phyloP scores from a whole-genome alignment of 2,113 vertebrate genomes.

The Anhinga anhinga region DNA sequence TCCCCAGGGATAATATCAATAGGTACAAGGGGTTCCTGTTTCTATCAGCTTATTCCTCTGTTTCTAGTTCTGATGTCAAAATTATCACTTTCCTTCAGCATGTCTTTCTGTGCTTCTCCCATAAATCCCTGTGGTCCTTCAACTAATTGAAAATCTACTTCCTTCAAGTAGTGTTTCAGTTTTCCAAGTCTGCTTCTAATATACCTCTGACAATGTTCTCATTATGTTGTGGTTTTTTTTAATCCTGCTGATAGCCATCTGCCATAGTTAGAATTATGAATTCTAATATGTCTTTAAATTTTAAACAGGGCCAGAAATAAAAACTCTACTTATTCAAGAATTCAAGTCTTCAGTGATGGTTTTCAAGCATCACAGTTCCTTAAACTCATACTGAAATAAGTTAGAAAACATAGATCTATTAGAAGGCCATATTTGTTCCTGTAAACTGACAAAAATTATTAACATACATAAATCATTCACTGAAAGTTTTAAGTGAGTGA shows the following conservation, averaged over 20 bases:
- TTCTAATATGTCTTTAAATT: background rate
- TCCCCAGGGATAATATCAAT: background rate
- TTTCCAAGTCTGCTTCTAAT: background rate
- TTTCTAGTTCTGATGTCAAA: background rate
- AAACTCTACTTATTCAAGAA: background rate
- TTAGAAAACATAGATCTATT: background rate
- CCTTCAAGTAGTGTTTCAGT: background rate
- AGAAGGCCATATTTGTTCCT: background rate
- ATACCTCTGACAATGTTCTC: background rate
- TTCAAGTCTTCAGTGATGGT: background rate
- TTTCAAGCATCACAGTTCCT: background rate
- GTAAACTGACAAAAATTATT: background rate
- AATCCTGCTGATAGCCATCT: background rate
- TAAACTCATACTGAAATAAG: background rate
- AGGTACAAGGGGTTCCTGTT: background rate
- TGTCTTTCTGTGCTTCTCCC: background rate
- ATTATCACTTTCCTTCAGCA: background rate
- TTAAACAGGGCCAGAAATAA: background rate
- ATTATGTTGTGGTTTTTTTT: background rate
- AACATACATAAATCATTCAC: background rate
- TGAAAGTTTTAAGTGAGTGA: background rate
- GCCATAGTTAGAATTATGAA: background rate
- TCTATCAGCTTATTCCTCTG: background rate
- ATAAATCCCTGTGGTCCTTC: background rate
- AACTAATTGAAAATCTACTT: constrained; percentile 22